Base-by-base conservation (phyloP, 2,113 vertebrate genomes). In the Ciconia stormi region DNA sequence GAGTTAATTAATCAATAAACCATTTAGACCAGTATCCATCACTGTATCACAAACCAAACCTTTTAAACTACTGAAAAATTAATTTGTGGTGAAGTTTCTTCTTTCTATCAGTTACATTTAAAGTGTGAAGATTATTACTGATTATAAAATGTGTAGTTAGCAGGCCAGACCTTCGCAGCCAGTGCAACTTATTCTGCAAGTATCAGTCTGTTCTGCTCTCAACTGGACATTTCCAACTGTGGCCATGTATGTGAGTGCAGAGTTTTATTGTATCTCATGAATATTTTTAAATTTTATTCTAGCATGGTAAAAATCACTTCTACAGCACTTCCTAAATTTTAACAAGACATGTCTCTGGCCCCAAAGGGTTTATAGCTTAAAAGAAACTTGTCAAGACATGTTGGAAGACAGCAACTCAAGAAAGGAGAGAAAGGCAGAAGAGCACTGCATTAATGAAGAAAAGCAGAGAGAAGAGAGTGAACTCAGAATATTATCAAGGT, bases 381-480 rank as follows among this genome's bases (percentile, higher is more conserved):
- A 93, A 93, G 59, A 97, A 92, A 63, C 65, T 93, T 95, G 76
- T 89, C 72, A 89, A 89, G 44, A 84, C 65, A 91, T 63, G 34
- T n/a, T 84, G 65, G 79, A 94, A 95, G 67, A 81, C 26, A 89
- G 46, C 40, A 89, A 44, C 21, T 92, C 44, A 44, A 71, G 67
- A 90, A 86, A 74, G 42, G n/a, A 74, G 47, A 90, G 29, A 76
- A 90, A 93, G 34, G 26, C 34, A 82, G 65, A 89, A 84, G n/a
- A 78, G 18, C 4, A 53, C 9, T 70, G 34, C 44, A 74, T 79
- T 81, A 92, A 78, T 26, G 44, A 93, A 73, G 63, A 63, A 38
- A 88, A 92, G 55, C 9, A 81, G n/a, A 86, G 38, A 74, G 55
- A 73, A 88, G 19, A 44, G 63, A 84, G 34, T 58, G 40, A 87